These are phyloP conservation scores for Eubasilissa regina DNA, from an alignment of 1,140 invertebrate species.

Conservation along the genomic window DNA sequence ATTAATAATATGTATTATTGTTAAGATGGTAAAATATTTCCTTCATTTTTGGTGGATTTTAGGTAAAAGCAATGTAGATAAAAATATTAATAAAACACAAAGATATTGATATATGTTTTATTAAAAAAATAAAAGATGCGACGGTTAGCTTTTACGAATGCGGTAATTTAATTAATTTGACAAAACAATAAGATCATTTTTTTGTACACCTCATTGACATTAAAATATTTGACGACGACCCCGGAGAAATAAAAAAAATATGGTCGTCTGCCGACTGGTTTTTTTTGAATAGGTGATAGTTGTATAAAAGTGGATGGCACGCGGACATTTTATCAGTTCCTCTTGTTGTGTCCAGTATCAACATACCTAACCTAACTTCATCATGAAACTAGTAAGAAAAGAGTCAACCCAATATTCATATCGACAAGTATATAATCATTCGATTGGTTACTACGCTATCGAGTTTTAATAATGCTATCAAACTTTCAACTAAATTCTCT, in stretches of 20 bases:
- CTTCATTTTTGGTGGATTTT: too few relatives aligned
- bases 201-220: neutral
- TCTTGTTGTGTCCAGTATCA: neutral
- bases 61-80: too few relatives aligned
- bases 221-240: neutral
- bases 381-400: constrained; percentile 1
- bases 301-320: neutral
- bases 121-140: too few relatives aligned
- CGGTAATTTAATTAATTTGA: neutral
- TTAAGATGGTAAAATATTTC: too few relatives aligned
- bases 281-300: neutral
- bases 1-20: too few relatives aligned
- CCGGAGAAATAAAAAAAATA: neutral
- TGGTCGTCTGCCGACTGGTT: neutral
- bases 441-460: too few relatives aligned
- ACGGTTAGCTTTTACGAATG: neutral
- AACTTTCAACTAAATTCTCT: too few relatives aligned
- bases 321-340: neutral
- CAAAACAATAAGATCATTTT: neutral
- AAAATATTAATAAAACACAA: too few relatives aligned
- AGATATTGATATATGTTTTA: too few relatives aligned
- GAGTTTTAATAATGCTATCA: too few relatives aligned
- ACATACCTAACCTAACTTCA: neutral
- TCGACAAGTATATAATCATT: too few relatives aligned
- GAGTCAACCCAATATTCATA: neutral